Evolutionary conservation across 1,140 invertebrate genomes (phyloP), one percentile per base, ranked within the genome.

Genomic region (Bombus fervidus): DNA sequence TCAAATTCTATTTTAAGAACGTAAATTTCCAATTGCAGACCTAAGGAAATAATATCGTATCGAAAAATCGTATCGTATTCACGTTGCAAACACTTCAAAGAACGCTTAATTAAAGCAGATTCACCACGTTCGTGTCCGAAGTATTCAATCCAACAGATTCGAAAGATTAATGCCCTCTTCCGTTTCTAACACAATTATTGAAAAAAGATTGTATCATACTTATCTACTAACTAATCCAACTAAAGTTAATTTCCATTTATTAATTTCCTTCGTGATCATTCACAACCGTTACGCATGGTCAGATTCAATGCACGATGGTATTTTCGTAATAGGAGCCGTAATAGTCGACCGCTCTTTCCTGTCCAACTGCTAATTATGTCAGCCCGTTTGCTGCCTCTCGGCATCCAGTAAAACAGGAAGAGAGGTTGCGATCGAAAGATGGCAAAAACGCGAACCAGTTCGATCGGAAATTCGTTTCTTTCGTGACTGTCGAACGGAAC

Each of bases 361-460:
- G 47, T 13, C 9, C 28, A 34, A 43, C 64, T 28, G 15, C 13
- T 71, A 83, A 83, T 83, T 83, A 83, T 69, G 74, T 71, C 74
- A 41, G 43, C n/a, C 43, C 10, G 47, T 47, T 39, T 5, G n/a
- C 68, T 28, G n/a, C 69, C 53, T 43, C 10, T 2, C n/a, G 39
- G 34, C 43, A 39, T 25, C 66, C 25, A n/a, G 53, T 39, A 43
- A 57, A 77, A 57, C 82, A 78, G 74, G 74, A 78, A 83, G 82
- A 77, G 77, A 69, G 28, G 62, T n/a, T 71, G 47, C n/a, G 47
- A 22, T 31, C 18, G 13, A 12, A 28, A n/a, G 37, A 59, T 62
- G 28, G n/a, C 0, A 71, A 79, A 84, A 84, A 59, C 25, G 9
- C 3, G 66, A 84, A 84, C 82, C 75, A 59, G 82, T 84, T 69